Evolutionary conservation across 2,888 invertebrate species (phyloP).

Genomic region (Athripsodes cinereus): DNA sequence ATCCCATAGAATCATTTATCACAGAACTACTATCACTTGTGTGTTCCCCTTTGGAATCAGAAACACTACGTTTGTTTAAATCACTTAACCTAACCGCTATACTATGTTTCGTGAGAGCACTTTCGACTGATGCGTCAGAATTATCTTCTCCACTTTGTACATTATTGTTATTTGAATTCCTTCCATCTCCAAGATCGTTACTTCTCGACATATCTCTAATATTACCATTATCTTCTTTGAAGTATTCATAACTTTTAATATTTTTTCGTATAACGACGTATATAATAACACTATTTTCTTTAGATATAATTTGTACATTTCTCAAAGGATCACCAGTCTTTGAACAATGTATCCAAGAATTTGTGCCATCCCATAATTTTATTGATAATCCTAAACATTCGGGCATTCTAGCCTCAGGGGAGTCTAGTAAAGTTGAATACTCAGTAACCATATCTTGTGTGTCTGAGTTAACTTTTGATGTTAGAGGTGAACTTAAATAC

Average conservation of each 20-base stretch:
- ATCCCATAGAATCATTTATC: slow-evolving; percentile 33
- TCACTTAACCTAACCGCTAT: background rate
- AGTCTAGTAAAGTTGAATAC: slow-evolving; percentile 18
- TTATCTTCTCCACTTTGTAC: slow-evolving; percentile 6
- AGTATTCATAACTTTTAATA: slow-evolving; percentile 8
- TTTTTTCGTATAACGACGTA: slow-evolving; percentile 33
- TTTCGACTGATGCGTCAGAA: background rate
- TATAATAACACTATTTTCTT: slow-evolving; percentile 50
- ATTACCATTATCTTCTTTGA: slow-evolving; percentile 12
- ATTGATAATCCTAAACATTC: slow-evolving; percentile 53
- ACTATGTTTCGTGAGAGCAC: slow-evolving; percentile 15
- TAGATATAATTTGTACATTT: slow-evolving; percentile 55
- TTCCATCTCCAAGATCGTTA: slow-evolving; percentile 8
- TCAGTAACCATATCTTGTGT: slow-evolving; percentile 30
- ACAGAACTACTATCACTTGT: slow-evolving; percentile 6
- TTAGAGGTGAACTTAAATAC: slow-evolving; percentile 6
- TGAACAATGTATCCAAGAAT: slow-evolving; percentile 56
- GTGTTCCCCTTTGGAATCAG: slow-evolving; percentile 6
- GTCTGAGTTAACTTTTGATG: slow-evolving; percentile 5
- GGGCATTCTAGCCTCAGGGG: slow-evolving; percentile 28
- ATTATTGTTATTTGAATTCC: slow-evolving; percentile 4
- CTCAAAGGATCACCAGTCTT: slow-evolving; percentile 51
- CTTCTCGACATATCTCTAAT: slow-evolving; percentile 11
- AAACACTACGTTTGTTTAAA: background rate
- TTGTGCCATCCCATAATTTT: slow-evolving; percentile 52